Conservation (phyloP, 2,888 invertebrate species). For the Coremacera marginata region DNA sequence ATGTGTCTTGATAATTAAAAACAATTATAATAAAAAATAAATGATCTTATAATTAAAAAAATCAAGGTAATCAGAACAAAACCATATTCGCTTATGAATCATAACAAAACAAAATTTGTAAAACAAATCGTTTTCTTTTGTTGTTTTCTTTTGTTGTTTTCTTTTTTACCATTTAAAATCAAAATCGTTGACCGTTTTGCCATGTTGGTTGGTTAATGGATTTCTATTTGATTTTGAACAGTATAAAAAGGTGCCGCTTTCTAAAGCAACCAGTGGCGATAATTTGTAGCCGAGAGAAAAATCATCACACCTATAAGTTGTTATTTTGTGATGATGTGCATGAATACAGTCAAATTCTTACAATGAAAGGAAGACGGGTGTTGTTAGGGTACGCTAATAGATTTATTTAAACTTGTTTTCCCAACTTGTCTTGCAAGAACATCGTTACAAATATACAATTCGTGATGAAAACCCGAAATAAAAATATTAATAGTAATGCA, state of each 20-base stretch:
- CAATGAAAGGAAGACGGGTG: not conserved
- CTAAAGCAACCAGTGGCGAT: conserved; percentile 54
- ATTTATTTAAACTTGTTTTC: not conserved
- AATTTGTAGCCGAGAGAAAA: conserved; percentile 55
- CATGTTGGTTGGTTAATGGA: conserved; percentile 47
- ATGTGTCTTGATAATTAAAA: conserved; percentile 32
- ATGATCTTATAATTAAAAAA: conserved; percentile 37
- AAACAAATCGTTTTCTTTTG: conserved; percentile 31
- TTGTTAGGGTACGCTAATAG: not conserved
- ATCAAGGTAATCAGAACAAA: conserved; percentile 32
- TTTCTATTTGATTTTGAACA: conserved; percentile 48
- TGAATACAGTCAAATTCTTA: not conserved
- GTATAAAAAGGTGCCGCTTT: conserved; percentile 52
- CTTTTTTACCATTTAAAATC: conserved; percentile 35
- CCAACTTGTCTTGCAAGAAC: not conserved
- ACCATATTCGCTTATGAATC: conserved; percentile 28
- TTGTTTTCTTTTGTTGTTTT: conserved; percentile 30
- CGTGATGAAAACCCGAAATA: too few relatives aligned
- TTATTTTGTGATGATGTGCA: conserved; percentile 36
- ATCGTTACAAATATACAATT: too few relatives aligned
- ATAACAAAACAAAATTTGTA: conserved; percentile 32
- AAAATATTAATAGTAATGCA: too few relatives aligned
- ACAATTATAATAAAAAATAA: conserved; percentile 38
- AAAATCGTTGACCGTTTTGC: conserved; percentile 46
- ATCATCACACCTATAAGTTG: conserved; percentile 53